Evolutionary conservation across 2,888 invertebrate genomes (phyloP).

Genomic region (Cyclophora albipunctata): DNA sequence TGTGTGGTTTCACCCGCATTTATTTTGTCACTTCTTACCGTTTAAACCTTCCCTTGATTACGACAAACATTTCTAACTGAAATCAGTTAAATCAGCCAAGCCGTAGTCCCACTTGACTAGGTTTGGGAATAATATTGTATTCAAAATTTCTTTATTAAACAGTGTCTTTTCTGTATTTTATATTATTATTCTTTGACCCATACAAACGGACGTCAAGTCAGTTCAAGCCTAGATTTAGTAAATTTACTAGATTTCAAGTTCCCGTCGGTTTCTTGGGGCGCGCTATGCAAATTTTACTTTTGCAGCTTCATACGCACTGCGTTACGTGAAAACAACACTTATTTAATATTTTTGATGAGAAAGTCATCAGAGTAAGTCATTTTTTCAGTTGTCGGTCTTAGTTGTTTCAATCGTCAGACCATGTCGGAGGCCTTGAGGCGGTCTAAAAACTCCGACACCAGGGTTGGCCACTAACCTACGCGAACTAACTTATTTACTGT

Average conservation of each 20-base stretch:
- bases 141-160: background rate
- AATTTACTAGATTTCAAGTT: constrained; percentile 71
- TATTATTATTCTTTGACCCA: constrained; percentile 38
- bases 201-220: constrained; percentile 49
- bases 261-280: constrained; percentile 55
- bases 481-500: too few relatives aligned
- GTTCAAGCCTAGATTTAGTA: constrained; percentile 67
- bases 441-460: too few relatives aligned
- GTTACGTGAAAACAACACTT: too few relatives aligned
- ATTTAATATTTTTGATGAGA: background rate
- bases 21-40: too few relatives aligned
- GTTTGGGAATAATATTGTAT: background rate
- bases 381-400: background rate
- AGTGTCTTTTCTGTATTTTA: background rate
- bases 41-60: too few relatives aligned
- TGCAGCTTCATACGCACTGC: constrained; percentile 30
- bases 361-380: constrained; percentile 20
- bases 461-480: too few relatives aligned
- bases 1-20: too few relatives aligned
- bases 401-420: too few relatives aligned
- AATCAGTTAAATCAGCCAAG: too few relatives aligned
- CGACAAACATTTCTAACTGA: too few relatives aligned
- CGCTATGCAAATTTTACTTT: constrained; percentile 58
- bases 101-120: background rate
- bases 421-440: too few relatives aligned